Base-by-base conservation (phyloP, 2,113 vertebrate species). In the Semicossyphus pulcher region DNA sequence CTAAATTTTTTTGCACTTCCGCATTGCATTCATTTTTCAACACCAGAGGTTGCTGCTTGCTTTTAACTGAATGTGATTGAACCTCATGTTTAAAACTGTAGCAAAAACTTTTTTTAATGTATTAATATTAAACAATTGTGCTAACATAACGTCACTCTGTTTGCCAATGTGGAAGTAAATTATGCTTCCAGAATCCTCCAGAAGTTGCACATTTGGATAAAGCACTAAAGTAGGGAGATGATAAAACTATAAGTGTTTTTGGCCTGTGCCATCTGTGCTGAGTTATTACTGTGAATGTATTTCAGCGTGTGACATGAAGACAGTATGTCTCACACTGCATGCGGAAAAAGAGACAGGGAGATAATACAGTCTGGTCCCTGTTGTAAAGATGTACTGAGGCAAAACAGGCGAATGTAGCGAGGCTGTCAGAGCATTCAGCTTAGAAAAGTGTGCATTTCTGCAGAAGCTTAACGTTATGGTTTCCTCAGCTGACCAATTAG, bases 361-460 rank as follows among this genome's bases (percentile, higher is more conserved):
- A 71, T 52, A 72, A 56, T 34, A 26, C 42, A 36, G 31, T 52
- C 36, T 49, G 48, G 34, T 74, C 53, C 62, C 57, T 48, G 58
- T 36, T 63, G 60, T 73, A 63, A 71, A 80, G 56, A 76, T 21
- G 25, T 21, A 54, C 44, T 47, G 53, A 84, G 52, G 12, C 67
- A 63, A 67, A 60, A 23, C 45, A 54, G 51, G 25, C 45, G 26
- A 61, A 77, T 63, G 59, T 10, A 10, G 44, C 23, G 49, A 73
- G 23, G 62, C 60, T 71, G 56, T 78, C 56, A 47, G 34, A 59
- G 42, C 29, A 25, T 74, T 74, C 25, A 25, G 56, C 14, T 6
- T 14, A 34, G 18, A 21, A 58, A 49, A 61, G 28, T 52, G 65
- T 56, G 23, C 57, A 41, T 86, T 66, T 70, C 8, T 52, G 39